Evolutionary conservation across 2,888 invertebrate genomes (phyloP), one percentile per base, ranked within the genome.

Genomic region (Agrenia bidenticulata): DNA sequence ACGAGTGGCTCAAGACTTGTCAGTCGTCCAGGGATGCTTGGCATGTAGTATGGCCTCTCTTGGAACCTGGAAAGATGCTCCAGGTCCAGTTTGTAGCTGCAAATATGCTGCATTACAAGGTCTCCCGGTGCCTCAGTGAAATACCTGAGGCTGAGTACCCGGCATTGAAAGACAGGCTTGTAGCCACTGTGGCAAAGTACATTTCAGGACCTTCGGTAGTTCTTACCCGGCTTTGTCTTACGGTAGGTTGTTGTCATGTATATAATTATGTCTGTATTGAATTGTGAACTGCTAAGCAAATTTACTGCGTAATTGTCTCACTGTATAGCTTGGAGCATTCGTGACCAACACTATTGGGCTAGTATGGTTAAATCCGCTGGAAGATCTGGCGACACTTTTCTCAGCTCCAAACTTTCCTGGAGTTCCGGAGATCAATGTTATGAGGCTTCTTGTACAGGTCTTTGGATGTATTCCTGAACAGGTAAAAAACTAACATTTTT

Each of bases 71-170:
- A 13, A 74, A 75, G 61, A 58, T 64, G 37, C 68, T 70, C 11
- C 71, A 74, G 49, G 68, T 74, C 42, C 75, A 75, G 62, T 75
- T 72, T 65, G 67, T 75, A 0, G 73, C 75, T 17, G 75, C 75
- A 5, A 75, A 74, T 61, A 73, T 72, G 50, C 65, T 75, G 2
- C 71, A 74, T 51, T 73, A 69, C 53, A 75, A 75, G 57, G 70
- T 75, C 15, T 64, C 72, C 11, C 32, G 73, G 49, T 74, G 73
- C 49, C 45, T 75, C 1, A 55, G 56, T 41, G 75, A 75, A 69
- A 68, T 75, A 27, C 75, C 75, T 11, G 63, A 66, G 37, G 17
- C 57, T 7, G 75, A 75, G 24, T 60, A 67, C 17, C 59, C 66
- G 11, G 71, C 68, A 26, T 45, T 75, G 19, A 75, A 75, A 49